Percentiles rank a stretch among this genome's conserved stretches.
Conservation (phyloP, 2,888 invertebrate species). For the Podabrus alpinus region DNA sequence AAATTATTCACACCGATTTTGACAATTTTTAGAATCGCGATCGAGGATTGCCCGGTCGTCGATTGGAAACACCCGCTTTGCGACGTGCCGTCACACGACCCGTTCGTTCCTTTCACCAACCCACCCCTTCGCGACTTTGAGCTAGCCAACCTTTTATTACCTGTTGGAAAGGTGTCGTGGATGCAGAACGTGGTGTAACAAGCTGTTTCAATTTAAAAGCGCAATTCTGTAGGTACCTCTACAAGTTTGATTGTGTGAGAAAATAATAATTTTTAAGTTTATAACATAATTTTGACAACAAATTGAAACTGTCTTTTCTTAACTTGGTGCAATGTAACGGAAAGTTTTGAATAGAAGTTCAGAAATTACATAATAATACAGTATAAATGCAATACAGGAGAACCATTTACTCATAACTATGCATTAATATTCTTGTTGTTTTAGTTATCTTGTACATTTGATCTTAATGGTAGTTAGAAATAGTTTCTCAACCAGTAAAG, state of each 20-base stretch:
- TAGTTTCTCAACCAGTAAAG: constrained; percentile 44
- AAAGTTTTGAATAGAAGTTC: neutral
- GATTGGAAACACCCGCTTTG: too few relatives aligned
- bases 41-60: too few relatives aligned
- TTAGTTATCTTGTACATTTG: constrained; percentile 48
- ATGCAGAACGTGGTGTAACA: too few relatives aligned
- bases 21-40: too few relatives aligned
- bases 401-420: constrained; percentile 40
- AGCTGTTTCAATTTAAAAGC: neutral
- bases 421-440: constrained; percentile 47
- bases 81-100: too few relatives aligned
- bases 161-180: too few relatives aligned
- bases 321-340: neutral
- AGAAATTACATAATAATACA: neutral
- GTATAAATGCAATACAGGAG: constrained; percentile 19
- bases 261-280: too few relatives aligned
- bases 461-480: constrained; percentile 54
- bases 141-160: too few relatives aligned
- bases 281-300: neutral
- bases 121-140: too few relatives aligned
- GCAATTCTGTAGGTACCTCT: neutral
- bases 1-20: too few relatives aligned
- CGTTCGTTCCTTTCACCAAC: too few relatives aligned
- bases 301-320: neutral
- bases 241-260: neutral